Conservation (phyloP, 2,797 vertebrate genomes). For the Enteromius paludinosus region DNA sequence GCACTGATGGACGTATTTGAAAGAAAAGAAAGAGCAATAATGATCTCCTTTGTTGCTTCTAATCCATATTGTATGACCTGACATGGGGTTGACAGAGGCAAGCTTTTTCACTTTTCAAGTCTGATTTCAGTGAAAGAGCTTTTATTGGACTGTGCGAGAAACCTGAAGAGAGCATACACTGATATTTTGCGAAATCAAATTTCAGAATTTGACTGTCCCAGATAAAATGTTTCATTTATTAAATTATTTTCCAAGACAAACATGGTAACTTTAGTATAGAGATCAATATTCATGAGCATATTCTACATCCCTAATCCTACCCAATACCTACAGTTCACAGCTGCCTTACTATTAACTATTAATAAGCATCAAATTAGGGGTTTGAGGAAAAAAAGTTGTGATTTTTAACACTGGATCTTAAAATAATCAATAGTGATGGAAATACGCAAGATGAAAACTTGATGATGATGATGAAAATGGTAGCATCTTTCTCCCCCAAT, state of each 20-base stretch:
- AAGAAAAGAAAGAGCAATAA: constrained; percentile 3
- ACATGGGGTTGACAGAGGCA: background rate
- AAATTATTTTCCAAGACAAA: too few species aligned
- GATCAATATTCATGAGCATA: too few species aligned
- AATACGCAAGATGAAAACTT: background rate
- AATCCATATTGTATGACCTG: constrained; percentile 11
- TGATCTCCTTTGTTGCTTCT: background rate
- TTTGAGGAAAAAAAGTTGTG: too few species aligned
- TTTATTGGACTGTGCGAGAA: background rate
- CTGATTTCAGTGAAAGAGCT: background rate
- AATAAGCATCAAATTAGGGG: too few species aligned
- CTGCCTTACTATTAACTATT: too few species aligned
- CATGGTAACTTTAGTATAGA: too few species aligned
- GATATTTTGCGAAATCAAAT: background rate
- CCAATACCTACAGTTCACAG: too few species aligned
- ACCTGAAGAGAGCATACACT: background rate
- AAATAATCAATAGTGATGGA: background rate
- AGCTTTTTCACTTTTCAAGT: background rate
- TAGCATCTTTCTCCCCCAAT: background rate
- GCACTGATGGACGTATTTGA: background rate
- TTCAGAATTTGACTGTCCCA: background rate
- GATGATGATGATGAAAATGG: background rate
- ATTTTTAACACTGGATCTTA: too few species aligned
- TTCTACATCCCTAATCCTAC: too few species aligned
- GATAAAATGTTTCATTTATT: background rate